A percentile compares a stretch with the other conserved stretches of the same genome.
phyloP scores from a whole-genome alignment of 37 sponge, comb jelly and placozoan species.

The Spongilla lacustris region DNA sequence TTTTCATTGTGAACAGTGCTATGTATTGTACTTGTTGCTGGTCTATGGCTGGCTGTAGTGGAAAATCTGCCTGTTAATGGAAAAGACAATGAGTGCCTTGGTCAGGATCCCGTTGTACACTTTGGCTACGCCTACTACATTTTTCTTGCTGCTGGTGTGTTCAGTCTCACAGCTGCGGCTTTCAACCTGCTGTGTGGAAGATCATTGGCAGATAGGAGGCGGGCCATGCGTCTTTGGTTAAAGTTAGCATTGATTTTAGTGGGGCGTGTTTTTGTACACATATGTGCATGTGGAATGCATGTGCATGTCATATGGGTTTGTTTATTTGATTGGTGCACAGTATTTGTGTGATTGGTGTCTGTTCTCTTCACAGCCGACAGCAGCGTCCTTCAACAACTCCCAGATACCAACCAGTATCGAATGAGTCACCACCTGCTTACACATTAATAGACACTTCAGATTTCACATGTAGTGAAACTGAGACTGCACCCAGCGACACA shows the following conservation, averaged over 20 bases:
- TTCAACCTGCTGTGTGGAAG: conserved; percentile 73
- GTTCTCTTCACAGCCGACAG: neutral
- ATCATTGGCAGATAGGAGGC: conserved; percentile 73
- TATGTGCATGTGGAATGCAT: neutral
- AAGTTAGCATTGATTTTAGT: conserved; percentile 14
- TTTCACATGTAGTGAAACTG: conserved; percentile 18
- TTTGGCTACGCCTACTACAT: conserved; percentile 80
- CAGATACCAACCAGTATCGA: neutral
- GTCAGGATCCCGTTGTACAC: conserved; percentile 6
- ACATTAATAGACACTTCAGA: conserved; percentile 30
- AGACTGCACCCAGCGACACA: conserved; percentile 34
- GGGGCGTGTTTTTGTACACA: neutral
- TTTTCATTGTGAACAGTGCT: conserved; percentile 44
- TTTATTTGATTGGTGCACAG: neutral
- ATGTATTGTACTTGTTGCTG: conserved; percentile 72
- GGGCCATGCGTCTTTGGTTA: conserved; percentile 36
- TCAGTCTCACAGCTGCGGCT: conserved; percentile 61
- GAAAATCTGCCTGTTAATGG: conserved; percentile 39
- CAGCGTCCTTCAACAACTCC: neutral
- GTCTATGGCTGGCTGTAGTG: conserved; percentile 77
- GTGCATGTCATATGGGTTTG: neutral
- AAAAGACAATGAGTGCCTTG: neutral
- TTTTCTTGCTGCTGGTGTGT: conserved; percentile 52
- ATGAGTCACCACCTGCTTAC: conserved; percentile 26
- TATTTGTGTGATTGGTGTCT: neutral